Base-by-base conservation (phyloP, 2,113 vertebrate species). In the Acanthochromis polyacanthus region DNA sequence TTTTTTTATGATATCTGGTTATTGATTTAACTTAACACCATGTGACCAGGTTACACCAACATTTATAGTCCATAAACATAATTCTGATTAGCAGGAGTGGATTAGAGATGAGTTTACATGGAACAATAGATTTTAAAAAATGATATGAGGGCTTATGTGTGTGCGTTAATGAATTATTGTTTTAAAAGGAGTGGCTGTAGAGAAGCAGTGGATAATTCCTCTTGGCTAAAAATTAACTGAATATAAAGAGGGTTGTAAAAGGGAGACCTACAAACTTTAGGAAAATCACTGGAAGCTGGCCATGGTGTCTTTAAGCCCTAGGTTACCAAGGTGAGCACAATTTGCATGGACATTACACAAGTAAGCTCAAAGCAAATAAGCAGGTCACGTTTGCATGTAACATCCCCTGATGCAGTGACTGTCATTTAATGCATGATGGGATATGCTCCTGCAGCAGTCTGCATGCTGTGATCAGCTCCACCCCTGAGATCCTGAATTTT, bases 261-360 rank as follows among this genome's bases (percentile, higher is more conserved):
- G 10, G 4, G 25, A 71, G 36, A 43, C 15, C 25, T 19, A 38
- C 23, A 32, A 53, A 48, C 20, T 60, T 20, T 8, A 32, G 4
- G 36, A 66, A 16, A 17, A 3, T 9, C n/a, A 6, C 43, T 17
- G 10, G 53, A 62, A 25, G 38, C 17, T 22, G 15, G 1, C 3
- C n/a, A 14, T 4, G 10, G 3, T 48, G n/a, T 25, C 15, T 48
- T 59, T 22, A 19, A 30, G 16, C 6, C 30, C 73, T 65, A 36
- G 52, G 32, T 79, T 66, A 46, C 56, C 52, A 55, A 22, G 14
- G 19, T 19, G 14, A 66, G 20, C 9, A 40, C 6, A 19, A 11
- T 93, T 93, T 92, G 58, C 72, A 83, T 87, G 43, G 6, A 60
- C 25, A 7, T 11, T 61, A 86, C 61, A 15, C 55, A 89, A 78